These are phyloP conservation scores for Hemicentrotus pulcherrimus DNA, from an alignment of 35 echinoderm and acorn worm genomes.

Conservation along the genomic window DNA sequence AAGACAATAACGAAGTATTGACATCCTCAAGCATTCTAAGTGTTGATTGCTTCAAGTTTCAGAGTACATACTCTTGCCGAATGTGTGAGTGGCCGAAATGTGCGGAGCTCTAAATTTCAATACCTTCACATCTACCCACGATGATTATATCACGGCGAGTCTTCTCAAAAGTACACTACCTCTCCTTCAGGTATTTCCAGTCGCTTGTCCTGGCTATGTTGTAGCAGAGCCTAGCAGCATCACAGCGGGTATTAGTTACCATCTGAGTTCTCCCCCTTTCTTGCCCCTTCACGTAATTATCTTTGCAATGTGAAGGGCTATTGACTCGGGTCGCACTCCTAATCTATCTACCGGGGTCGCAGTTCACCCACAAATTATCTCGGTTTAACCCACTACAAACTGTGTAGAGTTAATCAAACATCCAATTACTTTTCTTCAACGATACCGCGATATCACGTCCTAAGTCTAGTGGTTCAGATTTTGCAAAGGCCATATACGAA, in stretches of 20 bases:
- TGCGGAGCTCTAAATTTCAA: background rate
- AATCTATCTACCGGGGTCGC: background rate
- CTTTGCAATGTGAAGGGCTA: background rate
- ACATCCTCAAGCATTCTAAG: background rate
- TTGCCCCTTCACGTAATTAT: conserved; percentile 10
- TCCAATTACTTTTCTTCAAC: background rate
- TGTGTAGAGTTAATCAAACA: background rate
- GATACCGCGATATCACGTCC: background rate
- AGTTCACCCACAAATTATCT: background rate
- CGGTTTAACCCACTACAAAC: background rate
- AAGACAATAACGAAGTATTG: background rate
- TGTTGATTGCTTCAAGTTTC: background rate
- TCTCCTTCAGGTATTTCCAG: background rate
- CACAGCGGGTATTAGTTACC: background rate
- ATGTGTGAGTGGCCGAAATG: background rate
- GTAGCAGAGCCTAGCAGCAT: background rate
- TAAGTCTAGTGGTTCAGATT: background rate
- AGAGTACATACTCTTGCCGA: background rate
- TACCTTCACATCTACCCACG: background rate
- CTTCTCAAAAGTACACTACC: background rate
- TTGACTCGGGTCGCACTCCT: background rate
- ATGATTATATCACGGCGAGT: background rate
- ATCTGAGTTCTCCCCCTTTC: background rate
- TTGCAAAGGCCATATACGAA: background rate
- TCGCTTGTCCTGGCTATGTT: background rate